Conservation (phyloP, 2,888 invertebrate genomes). For the Monoplex corrugatus region DNA sequence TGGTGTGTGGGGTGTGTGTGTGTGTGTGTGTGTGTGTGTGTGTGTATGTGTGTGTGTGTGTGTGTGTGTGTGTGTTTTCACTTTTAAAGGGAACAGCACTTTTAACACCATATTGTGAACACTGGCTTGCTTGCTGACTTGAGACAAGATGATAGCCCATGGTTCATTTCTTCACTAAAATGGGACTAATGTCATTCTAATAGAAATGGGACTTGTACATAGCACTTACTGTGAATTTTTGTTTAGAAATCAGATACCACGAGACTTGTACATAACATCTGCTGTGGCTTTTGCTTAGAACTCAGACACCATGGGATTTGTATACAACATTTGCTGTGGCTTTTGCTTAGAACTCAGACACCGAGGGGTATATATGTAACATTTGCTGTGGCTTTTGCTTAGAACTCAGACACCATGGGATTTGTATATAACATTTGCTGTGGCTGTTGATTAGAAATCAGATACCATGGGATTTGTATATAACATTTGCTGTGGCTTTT, state of each 20-base stretch:
- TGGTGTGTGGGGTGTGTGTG: no score
- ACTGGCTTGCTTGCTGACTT: no score
- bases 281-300: not conserved
- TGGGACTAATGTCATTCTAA: not conserved
- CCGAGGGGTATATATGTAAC: not conserved
- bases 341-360: not conserved
- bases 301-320: not conserved
- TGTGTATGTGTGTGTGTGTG: no score
- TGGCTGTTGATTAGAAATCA: no score
- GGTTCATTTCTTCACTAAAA: not conserved
- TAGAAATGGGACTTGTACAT: not conserved
- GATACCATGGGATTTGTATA: no score
- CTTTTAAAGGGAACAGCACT: not conserved
- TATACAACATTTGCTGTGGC: no score
- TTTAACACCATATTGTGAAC: not conserved
- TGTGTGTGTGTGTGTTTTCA: not conserved
- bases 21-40: no score
- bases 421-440: not conserved
- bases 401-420: not conserved
- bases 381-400: not conserved
- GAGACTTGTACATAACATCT: not conserved
- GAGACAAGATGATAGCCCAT: not conserved
- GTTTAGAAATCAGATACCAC: not conserved
- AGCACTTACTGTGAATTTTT: not conserved
- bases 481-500: no score